These are phyloP conservation scores for Metallyticus violacea DNA, from an alignment of 2,888 invertebrate genomes.

Conservation along the genomic window DNA sequence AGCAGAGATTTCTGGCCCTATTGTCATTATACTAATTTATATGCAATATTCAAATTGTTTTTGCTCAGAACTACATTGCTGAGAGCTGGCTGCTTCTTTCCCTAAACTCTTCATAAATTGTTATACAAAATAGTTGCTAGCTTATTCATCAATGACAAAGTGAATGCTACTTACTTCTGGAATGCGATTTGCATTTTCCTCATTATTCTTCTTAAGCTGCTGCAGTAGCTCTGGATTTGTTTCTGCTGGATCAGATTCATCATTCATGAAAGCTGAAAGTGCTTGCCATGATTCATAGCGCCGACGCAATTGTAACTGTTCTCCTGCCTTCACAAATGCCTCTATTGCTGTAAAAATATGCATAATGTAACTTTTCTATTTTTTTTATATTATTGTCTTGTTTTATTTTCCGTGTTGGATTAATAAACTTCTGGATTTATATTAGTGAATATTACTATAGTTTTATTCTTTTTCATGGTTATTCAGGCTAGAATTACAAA, in stretches of 20 bases:
- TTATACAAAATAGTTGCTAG: neutral
- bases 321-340: constrained; percentile 7
- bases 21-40: too few species aligned
- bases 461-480: too few species aligned
- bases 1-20: too few species aligned
- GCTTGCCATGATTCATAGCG: neutral
- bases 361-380: neutral
- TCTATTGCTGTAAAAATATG: neutral
- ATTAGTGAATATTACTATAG: too few species aligned
- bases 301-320: constrained; percentile 10
- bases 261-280: neutral
- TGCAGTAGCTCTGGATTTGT: neutral
- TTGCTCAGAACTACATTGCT: too few species aligned
- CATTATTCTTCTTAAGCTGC: neutral
- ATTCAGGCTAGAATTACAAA: too few species aligned
- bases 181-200: neutral
- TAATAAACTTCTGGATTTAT: too few species aligned
- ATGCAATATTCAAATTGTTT: too few species aligned
- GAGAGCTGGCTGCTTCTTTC: too few species aligned
- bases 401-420: too few species aligned
- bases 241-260: constrained; percentile 5
- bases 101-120: too few species aligned
- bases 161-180: neutral
- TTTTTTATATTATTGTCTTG: neutral
- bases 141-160: too few species aligned